phyloP scores from a whole-genome alignment of 2,888 invertebrate species.

The Eilema griseolum region DNA sequence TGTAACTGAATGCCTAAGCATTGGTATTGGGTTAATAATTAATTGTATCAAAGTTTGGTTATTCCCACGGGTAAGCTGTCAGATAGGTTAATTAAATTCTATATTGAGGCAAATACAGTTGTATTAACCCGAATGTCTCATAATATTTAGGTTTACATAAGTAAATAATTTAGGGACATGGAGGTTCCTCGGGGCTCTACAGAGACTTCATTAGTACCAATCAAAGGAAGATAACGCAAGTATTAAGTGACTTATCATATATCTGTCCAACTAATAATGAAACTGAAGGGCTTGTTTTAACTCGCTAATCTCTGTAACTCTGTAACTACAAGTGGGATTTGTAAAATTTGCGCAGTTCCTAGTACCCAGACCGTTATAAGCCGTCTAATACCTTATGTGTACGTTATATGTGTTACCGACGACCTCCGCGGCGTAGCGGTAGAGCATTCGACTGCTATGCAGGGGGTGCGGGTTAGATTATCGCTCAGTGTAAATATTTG shows the following conservation, averaged over 20 bases:
- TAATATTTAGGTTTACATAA: background rate
- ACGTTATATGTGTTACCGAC: too few species aligned
- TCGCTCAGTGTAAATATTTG: too few species aligned
- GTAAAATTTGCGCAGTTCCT: background rate
- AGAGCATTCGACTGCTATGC: too few species aligned
- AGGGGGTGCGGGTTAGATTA: too few species aligned
- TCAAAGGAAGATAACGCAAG: background rate
- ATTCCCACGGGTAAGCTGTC: background rate
- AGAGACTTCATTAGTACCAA: constrained; percentile 1
- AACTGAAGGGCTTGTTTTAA: background rate
- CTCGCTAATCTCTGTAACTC: background rate
- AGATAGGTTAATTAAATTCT: constrained; percentile 3
- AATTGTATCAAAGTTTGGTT: background rate
- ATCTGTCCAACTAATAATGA: too few species aligned
- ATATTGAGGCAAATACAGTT: constrained; percentile 4
- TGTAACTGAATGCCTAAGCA: background rate
- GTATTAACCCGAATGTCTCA: background rate
- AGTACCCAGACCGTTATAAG: background rate
- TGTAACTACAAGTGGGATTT: background rate
- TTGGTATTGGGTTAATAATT: background rate
- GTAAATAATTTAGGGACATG: constrained; percentile 2
- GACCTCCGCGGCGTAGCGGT: too few species aligned
- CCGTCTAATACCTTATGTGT: too few species aligned
- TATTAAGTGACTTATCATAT: background rate
- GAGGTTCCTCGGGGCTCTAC: background rate